Base-by-base conservation (phyloP, 2,797 vertebrate species). In the Takifugu ocellatus region DNA sequence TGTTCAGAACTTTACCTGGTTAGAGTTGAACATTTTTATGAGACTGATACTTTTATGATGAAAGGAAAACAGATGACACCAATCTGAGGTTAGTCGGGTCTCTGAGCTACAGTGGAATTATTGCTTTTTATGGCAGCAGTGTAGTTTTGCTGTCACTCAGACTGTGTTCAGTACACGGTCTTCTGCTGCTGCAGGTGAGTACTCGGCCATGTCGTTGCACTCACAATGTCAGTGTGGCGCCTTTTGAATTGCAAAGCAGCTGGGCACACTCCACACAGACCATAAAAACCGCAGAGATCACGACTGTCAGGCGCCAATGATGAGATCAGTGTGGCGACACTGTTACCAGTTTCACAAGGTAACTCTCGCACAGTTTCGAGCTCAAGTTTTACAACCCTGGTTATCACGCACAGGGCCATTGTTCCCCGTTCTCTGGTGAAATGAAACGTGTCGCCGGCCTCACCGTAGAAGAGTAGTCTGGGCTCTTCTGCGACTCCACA, bases 391-490 rank as follows among this genome's bases (percentile, higher is more conserved):
- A 87, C 70, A 76, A 74, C 79, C 52, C 66, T 21, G 21, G 48
- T 56, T 80, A 61, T 83, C 81, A 81, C 56, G 53, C 27, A 60
- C 70, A 33, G 6, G 9, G 57, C 48, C 44, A 31, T 54, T 55
- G 75, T 72, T 79, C 63, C 66, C 14, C 51, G 75, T 77, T 68
- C 61, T 51, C 9, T 61, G 58, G 56, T 68, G 54, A 69, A 63
- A 68, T 10, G 50, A 16, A 5, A 39, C 27, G 16, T 57, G 66
- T 63, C 53, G 24, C 53, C 56, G 49, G 66, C 25, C 87, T 89
- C 79, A 93, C 92, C 91, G 78, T 91, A 89, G 81, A 91, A 91
- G 59, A 91, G 86, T 83, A 61, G 88, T 88, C 89, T 89, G 67
- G 89, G 91, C 83, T 93, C 89, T 65, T 89, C 76, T 51, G 72